These are phyloP conservation scores for Platycheirus albimanus DNA, from an alignment of 2,888 invertebrate genomes.

Conservation along the genomic window DNA sequence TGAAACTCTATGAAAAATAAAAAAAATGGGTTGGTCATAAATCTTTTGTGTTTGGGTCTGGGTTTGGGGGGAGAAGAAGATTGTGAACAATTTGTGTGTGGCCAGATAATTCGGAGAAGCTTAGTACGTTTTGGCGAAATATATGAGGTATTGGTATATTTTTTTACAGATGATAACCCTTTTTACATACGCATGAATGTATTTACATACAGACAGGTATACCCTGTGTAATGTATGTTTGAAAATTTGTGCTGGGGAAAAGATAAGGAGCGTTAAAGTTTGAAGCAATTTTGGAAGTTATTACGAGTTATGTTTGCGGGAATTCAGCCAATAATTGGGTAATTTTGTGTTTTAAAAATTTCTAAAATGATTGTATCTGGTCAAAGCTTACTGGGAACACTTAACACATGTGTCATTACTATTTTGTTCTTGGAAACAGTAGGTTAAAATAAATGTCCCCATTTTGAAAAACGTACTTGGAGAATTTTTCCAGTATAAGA, in stretches of 20 bases:
- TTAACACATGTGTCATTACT: too few species aligned
- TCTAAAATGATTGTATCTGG: too few species aligned
- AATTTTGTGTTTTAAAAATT: too few species aligned
- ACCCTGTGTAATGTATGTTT: neutral
- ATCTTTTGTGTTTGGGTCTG: constrained; percentile 62
- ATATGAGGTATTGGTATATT: constrained; percentile 62
- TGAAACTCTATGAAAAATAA: constrained; percentile 65
- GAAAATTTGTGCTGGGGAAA: neutral
- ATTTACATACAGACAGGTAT: neutral
- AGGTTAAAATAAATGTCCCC: too few species aligned
- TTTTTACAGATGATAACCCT: constrained; percentile 37
- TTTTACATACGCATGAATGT: constrained; percentile 9
- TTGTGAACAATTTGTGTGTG: constrained; percentile 73
- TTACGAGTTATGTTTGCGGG: neutral
- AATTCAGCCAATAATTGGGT: neutral
- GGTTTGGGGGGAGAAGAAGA: constrained; percentile 27
- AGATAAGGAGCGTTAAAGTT: constrained; percentile 32
- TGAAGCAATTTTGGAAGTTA: constrained; percentile 17
- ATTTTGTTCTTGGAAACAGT: too few species aligned
- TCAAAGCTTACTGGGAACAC: too few species aligned
- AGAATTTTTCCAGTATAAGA: too few species aligned
- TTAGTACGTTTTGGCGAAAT: constrained; percentile 61
- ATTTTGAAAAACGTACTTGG: too few species aligned
- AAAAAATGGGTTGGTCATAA: constrained; percentile 73
- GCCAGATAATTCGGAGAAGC: constrained; percentile 71